Base-by-base conservation (phyloP, 2,113 vertebrate genomes). In the Onychorhynchus coronatus region DNA sequence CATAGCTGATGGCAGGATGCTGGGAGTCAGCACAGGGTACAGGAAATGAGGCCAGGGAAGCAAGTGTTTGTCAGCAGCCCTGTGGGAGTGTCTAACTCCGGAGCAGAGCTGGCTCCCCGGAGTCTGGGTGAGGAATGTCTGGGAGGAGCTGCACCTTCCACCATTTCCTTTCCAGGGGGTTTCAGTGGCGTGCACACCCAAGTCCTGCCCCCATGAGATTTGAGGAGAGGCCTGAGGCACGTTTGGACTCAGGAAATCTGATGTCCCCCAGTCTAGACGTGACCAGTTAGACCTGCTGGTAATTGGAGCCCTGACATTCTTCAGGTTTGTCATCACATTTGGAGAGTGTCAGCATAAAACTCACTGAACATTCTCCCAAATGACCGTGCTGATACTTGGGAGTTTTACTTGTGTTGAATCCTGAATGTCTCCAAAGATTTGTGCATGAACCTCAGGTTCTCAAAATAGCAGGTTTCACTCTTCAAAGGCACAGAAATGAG, bases 231-330 rank as follows among this genome's bases (percentile, higher is more conserved):
- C 95, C 44, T 0, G 0, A 65, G 66, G 90, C 66, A 62, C 33
- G 13, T 21, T 65, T 53, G 58, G 53, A 49, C 63, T 94, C 22
- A 0, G 73, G 65, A 87, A 84, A 86, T 78, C 53, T 84, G 68
- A 16, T 93, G 86, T 72, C 65, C 86, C 50, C 68, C 24, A 63
- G 91, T 87, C 95, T 92, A 91, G 83, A 92, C 83, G 10, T 39
- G 84, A 90, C 90, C 5, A 47, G 92, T 88, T 91, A 94, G 82
- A 94, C 93, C 88, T 91, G 96, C 65, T 93, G 71, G 30, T 91
- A 88, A 81, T 93, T 81, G 72, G 63, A 90, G 58, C 2, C 2
- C 75, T 91, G 85, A 35, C 88, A 75, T 65, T 93, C 33, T 86
- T 80, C 37, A 37, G 71, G 68, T 78, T 93, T 90, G 71, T 74